A percentile compares a stretch with the other conserved stretches of the same genome.
Conservation (phyloP, 1,140 invertebrate genomes). For the Trachymyrmex cornetzi region DNA sequence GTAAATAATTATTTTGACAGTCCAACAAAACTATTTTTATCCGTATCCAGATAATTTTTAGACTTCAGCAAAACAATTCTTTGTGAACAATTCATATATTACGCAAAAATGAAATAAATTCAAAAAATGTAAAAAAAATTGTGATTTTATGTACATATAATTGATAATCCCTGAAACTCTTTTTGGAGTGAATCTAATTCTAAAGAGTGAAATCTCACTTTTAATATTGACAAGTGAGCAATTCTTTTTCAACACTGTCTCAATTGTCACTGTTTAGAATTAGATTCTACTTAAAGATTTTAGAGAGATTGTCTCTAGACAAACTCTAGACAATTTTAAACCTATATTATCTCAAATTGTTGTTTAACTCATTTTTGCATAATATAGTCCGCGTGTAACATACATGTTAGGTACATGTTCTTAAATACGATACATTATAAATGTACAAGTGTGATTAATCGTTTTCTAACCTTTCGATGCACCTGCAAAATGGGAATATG, state of each 20-base stretch:
- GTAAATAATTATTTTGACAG: too few species aligned
- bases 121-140: background rate
- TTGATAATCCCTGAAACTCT: too few species aligned
- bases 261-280: too few species aligned
- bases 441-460: slow-evolving; percentile 1
- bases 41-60: too few species aligned
- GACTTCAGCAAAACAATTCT: too few species aligned
- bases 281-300: too few species aligned
- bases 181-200: too few species aligned
- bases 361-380: background rate
- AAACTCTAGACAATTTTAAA: background rate
- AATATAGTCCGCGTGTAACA: background rate
- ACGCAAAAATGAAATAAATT: background rate
- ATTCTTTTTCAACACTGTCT: too few species aligned
- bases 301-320: too few species aligned
- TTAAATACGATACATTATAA: background rate
- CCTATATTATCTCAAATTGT: background rate
- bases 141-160: background rate
- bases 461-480: slow-evolving; percentile 8
- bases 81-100: background rate
- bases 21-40: too few species aligned
- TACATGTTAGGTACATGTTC: background rate
- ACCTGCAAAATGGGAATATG: slow-evolving; percentile 33
- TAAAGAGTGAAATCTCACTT: too few species aligned
- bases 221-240: too few species aligned